Percentiles rank a stretch among this genome's conserved stretches.
phyloP scores from a whole-genome alignment of 2,113 vertebrate species.

The Axis porcinus region DNA sequence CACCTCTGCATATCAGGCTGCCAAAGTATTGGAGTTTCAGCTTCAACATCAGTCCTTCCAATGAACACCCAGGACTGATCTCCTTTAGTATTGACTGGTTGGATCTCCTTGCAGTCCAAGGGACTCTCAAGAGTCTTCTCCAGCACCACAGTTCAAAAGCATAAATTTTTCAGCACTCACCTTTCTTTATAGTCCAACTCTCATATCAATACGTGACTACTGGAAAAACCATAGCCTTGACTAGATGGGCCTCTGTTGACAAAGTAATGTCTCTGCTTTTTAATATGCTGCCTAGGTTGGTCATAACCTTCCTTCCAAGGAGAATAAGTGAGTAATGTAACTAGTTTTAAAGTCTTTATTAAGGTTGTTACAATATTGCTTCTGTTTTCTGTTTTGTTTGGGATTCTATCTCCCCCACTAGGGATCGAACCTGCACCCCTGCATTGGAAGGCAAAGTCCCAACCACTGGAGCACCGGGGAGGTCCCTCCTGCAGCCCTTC shows the following conservation, averaged over 20 bases:
- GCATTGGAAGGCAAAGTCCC: background rate
- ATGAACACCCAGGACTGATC: background rate
- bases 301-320: background rate
- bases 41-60: background rate
- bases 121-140: background rate
- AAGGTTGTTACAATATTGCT: background rate
- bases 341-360: background rate
- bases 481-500: background rate
- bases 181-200: background rate
- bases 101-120: background rate
- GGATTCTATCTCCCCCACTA: background rate
- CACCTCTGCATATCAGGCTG: fast-evolving
- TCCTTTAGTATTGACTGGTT: background rate
- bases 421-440: background rate
- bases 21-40: background rate
- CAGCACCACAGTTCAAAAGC: background rate
- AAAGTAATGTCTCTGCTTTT: background rate
- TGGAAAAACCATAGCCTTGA: background rate
- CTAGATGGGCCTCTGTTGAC: background rate
- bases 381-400: background rate
- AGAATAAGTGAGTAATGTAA: background rate
- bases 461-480: background rate
- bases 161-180: background rate
- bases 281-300: background rate
- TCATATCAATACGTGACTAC: background rate